These are phyloP conservation scores for Pantherophis guttatus DNA, from an alignment of 2,113 vertebrate species.

Conservation along the genomic window DNA sequence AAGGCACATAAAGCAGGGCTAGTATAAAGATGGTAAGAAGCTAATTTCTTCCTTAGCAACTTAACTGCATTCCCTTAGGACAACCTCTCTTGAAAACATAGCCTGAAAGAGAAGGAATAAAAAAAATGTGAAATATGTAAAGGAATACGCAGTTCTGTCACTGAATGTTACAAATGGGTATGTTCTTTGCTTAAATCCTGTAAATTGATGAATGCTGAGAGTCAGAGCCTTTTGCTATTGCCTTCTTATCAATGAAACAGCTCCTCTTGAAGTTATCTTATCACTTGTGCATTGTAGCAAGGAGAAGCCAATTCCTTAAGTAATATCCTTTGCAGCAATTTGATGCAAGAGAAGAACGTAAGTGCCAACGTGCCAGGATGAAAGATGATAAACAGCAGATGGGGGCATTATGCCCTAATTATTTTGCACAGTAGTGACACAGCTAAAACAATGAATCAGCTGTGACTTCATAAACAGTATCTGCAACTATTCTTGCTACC, in stretches of 20 bases:
- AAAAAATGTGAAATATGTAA: not conserved
- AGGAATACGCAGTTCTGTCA: not conserved
- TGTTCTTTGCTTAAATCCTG: not conserved
- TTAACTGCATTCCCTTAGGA: not conserved
- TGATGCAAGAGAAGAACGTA: not conserved
- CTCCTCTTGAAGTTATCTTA: not conserved
- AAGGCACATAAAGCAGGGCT: not conserved
- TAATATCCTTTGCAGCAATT: slow-evolving; percentile 23
- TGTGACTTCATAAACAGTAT: slow-evolving; percentile 19
- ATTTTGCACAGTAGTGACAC: slow-evolving; percentile 28
- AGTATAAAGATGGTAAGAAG: not conserved
- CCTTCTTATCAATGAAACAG: not conserved
- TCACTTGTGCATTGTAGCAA: not conserved
- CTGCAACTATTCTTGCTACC: not conserved
- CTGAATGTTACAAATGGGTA: not conserved
- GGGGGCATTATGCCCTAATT: slow-evolving; percentile 24
- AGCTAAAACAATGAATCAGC: slow-evolving; percentile 17
- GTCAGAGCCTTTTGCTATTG: not conserved
- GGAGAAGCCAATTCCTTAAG: not conserved
- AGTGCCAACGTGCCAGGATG: slow-evolving; percentile 24
- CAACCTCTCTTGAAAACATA: not conserved
- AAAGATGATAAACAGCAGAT: slow-evolving; percentile 29
- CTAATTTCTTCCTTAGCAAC: not conserved
- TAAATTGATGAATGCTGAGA: not conserved
- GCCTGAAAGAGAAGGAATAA: not conserved